These are phyloP conservation scores for Rhodeus uyekii DNA, from an alignment of 2,797 vertebrate genomes.

Conservation along the genomic window DNA sequence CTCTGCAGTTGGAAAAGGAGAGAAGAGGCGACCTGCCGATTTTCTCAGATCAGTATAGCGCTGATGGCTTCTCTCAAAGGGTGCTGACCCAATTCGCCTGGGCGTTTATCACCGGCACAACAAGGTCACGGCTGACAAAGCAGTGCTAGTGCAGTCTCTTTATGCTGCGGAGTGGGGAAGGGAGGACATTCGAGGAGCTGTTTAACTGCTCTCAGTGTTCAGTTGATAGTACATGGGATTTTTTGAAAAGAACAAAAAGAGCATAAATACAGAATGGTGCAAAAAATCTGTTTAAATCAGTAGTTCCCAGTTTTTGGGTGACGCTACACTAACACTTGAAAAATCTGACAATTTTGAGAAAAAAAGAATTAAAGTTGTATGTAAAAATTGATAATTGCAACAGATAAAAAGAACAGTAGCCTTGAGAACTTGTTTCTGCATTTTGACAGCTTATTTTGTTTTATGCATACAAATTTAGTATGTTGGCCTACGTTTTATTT, in stretches of 20 bases:
- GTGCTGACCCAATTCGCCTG: conserved; percentile 48
- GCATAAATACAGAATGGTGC: neutral
- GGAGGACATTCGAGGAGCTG: neutral
- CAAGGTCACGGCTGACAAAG: conserved; percentile 52
- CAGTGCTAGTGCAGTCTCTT: conserved; percentile 21
- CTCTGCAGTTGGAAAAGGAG: conserved; percentile 9
- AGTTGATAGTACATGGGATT: neutral
- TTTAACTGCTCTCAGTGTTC: neutral
- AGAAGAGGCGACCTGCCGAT: conserved; percentile 33
- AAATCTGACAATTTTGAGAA: neutral
- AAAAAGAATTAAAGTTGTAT: neutral
- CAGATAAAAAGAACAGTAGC: neutral
- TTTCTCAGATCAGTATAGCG: conserved; percentile 46
- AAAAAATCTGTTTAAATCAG: neutral
- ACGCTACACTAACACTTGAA: neutral
- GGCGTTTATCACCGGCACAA: conserved; percentile 57
- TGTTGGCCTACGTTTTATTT: neutral
- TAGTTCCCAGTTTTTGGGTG: neutral
- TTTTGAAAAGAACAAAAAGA: neutral
- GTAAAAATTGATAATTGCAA: neutral
- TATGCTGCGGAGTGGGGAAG: conserved; percentile 5
- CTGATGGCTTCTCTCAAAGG: conserved; percentile 54
- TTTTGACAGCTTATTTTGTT: neutral
- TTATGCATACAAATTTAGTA: neutral
- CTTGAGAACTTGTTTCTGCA: neutral